These are phyloP conservation scores for Falco biarmicus DNA, from an alignment of 2,797 vertebrate species.

Conservation along the genomic window DNA sequence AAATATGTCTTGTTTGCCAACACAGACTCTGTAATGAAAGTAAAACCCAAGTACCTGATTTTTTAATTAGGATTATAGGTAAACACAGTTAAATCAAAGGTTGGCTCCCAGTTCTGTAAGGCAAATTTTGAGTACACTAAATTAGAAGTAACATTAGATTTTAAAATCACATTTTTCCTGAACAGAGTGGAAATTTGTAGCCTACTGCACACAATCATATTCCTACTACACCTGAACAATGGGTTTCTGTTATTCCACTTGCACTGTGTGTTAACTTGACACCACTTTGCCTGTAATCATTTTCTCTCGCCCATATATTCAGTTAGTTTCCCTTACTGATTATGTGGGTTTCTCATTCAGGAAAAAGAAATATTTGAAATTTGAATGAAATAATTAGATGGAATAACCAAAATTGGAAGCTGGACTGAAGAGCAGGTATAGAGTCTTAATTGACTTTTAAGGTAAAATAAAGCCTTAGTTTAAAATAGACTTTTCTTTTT, in stretches of 20 bases:
- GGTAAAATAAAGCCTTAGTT: neutral
- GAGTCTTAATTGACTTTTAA: neutral
- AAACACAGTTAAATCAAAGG: neutral
- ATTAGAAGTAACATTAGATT: neutral
- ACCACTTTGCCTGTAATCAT: neutral
- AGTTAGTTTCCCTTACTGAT: neutral
- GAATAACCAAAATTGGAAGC: neutral
- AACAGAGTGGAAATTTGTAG: neutral
- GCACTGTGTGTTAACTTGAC: neutral
- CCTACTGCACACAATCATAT: neutral
- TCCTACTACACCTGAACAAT: neutral
- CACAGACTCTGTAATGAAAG: neutral
- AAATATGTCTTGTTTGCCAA: neutral
- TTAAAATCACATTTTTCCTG: neutral
- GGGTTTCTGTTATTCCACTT: neutral
- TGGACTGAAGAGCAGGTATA: neutral
- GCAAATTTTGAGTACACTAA: neutral
- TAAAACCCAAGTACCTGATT: neutral
- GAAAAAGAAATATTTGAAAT: constrained; percentile 14
- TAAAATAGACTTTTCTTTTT: neutral
- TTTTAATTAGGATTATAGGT: neutral
- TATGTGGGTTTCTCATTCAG: neutral
- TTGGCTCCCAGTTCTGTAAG: neutral
- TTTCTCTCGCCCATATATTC: neutral
- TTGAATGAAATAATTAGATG: neutral